Base-by-base conservation (phyloP, 2,113 vertebrate genomes). In the Phrynocephalus versicolor region DNA sequence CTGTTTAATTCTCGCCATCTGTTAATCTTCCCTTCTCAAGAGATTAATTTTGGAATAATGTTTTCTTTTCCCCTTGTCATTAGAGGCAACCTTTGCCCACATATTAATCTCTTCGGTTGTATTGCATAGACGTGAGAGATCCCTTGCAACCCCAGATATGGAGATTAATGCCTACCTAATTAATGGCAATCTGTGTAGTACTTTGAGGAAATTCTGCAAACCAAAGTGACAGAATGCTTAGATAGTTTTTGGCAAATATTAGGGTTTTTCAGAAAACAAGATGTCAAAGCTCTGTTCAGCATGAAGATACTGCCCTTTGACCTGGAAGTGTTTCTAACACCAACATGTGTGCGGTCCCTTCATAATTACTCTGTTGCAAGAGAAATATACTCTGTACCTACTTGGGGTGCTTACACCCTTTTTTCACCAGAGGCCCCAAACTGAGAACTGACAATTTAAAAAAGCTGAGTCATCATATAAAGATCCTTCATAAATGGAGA, bases 1-100 rank as follows among this genome's bases (percentile, higher is more conserved):
- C 5, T 39, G 25, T 79, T 80, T 80, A 60, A 79, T 79, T 85
- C 57, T 27, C 16, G 7, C 60, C 39, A 45, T 45, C 16, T 45
- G 76, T 64, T 80, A 62, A 85, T 80, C 57, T 85, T 80, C 51
- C 37, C 55, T n/a, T n/a, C 3, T n/a, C 67, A 85, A 72, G 27
- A 35, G 57, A 19, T 25, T 62, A 15, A 30, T 35, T 64, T 35
- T 19, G 39, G 21, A 64, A 80, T 80, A 51, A 33, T 62, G 27
- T n/a, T 71, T 71, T 12, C 79, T 72, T 72, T 72, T 6, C 45
- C 19, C 15, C 23, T 27, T 70, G 41, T 51, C 55, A 35, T 62
- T 37, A 64, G 37, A 27, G 37, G 18, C 39, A 51, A 51, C 39
- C 84, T 79, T 85, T 79, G 9, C 57, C 37, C 84, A 51, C 55